These are phyloP conservation scores for Gordius sp. DNA, from an alignment of 2,888 invertebrate species.

Conservation along the genomic window DNA sequence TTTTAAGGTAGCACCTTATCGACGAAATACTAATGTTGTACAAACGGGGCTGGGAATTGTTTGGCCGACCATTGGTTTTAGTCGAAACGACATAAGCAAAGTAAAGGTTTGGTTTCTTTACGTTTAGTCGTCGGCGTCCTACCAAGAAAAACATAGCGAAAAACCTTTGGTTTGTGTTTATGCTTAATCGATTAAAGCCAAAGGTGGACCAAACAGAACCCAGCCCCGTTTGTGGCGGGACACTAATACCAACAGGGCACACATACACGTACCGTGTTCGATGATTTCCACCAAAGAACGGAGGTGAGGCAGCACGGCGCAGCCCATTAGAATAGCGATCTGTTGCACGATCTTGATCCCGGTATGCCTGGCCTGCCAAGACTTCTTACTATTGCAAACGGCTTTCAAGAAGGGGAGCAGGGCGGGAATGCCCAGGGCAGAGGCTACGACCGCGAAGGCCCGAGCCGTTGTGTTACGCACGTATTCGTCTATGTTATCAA, in stretches of 20 bases:
- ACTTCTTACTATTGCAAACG: conserved; percentile 92
- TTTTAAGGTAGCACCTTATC: no score
- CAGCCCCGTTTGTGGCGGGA: no score
- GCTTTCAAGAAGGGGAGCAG: conserved; percentile 88
- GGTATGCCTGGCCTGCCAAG: conserved; percentile 91
- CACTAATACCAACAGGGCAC: conserved; percentile 15
- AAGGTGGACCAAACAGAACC: no score
- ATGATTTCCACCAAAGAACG: conserved; percentile 95
- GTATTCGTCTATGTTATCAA: conserved; percentile 84
- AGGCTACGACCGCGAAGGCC: conserved; percentile 98
- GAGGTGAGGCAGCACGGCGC: conserved; percentile 88
- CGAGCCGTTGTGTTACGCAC: conserved; percentile 95
- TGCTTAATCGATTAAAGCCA: no score
- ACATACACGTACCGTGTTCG: conserved; percentile 50
- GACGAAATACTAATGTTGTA: no score
- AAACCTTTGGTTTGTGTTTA: no score
- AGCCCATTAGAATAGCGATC: conserved; percentile 97
- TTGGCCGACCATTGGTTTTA: no score
- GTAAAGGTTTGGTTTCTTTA: no score
- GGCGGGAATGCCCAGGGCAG: conserved; percentile 87
- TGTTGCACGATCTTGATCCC: conserved; percentile 99
- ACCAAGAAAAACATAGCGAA: background rate
- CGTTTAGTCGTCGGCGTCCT: background rate
- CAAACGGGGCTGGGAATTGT: no score
- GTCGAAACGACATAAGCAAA: no score